These are phyloP conservation scores for Mionectes macconnelli DNA, from an alignment of 2,113 vertebrate species.

Conservation along the genomic window DNA sequence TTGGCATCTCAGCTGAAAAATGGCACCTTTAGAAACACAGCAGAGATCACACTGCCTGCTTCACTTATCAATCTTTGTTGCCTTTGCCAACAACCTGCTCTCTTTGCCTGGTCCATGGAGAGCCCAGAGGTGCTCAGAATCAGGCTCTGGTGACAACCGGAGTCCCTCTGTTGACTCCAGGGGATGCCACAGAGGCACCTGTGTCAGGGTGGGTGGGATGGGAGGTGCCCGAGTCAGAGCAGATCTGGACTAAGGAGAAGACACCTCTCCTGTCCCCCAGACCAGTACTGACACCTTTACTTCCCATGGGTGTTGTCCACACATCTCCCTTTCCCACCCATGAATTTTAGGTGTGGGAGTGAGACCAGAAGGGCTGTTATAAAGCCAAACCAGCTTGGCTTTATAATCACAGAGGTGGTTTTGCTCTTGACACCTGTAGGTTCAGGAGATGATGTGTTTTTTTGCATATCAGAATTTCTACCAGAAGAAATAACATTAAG, in stretches of 20 bases:
- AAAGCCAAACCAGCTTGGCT: neutral
- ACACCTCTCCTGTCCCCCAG: neutral
- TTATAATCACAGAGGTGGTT: neutral
- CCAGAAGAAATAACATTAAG: neutral
- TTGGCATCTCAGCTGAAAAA: constrained; percentile 37
- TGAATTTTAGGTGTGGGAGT: neutral
- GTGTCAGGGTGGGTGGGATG: neutral
- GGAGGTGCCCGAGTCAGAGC: rapidly evolving
- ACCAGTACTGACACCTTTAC: rapidly evolving
- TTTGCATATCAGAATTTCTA: neutral
- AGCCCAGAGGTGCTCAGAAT: neutral
- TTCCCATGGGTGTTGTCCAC: neutral
- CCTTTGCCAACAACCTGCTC: neutral
- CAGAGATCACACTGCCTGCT: neutral
- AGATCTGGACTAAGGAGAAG: neutral
- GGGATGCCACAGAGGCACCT: neutral
- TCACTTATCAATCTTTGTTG: neutral
- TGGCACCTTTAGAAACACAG: neutral
- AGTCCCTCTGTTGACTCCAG: rapidly evolving
- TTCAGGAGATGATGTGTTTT: neutral
- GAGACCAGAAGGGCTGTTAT: neutral
- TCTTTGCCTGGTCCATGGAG: neutral
- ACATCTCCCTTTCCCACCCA: neutral
- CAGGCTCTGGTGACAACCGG: neutral
- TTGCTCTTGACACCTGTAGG: neutral